These are phyloP conservation scores for Tribolium castaneum DNA, from an alignment of 1,140 invertebrate species.

Conservation along the genomic window DNA sequence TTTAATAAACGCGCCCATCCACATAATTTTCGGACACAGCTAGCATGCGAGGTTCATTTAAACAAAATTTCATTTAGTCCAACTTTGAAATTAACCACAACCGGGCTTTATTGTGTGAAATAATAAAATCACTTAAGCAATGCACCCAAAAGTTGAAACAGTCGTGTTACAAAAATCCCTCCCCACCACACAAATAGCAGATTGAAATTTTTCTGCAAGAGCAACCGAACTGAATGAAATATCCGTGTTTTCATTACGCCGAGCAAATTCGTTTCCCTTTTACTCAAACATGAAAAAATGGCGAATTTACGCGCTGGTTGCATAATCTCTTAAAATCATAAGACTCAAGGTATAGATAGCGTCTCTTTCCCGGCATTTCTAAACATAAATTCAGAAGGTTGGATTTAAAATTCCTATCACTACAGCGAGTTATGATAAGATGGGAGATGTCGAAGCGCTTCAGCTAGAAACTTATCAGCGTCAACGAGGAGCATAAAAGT, in stretches of 20 bases:
- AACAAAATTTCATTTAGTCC: constrained; percentile 19
- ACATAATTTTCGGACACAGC: constrained; percentile 13
- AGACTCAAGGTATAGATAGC: neutral
- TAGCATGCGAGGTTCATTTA: constrained; percentile 12
- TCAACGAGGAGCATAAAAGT: constrained; percentile 4
- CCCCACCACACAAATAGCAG: neutral
- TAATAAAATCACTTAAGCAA: constrained; percentile 6
- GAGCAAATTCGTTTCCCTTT: constrained; percentile 24
- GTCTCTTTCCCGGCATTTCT: neutral
- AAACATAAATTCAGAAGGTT: too few species aligned
- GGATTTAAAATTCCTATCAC: too few species aligned
- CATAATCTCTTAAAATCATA: constrained; percentile 18
- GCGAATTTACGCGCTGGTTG: constrained; percentile 21
- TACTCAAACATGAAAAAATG: constrained; percentile 2
- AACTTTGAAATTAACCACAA: constrained; percentile 17
- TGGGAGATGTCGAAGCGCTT: neutral
- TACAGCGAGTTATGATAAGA: neutral
- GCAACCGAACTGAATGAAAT: constrained; percentile 29
- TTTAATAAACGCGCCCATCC: neutral
- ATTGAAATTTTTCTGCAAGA: constrained; percentile 35
- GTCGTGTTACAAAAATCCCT: neutral
- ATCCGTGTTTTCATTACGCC: constrained; percentile 28
- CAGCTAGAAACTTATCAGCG: neutral
- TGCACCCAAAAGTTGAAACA: neutral
- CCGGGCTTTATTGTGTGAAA: neutral